Conservation (phyloP, 2,113 vertebrate genomes). For the Notothenia coriiceps region DNA sequence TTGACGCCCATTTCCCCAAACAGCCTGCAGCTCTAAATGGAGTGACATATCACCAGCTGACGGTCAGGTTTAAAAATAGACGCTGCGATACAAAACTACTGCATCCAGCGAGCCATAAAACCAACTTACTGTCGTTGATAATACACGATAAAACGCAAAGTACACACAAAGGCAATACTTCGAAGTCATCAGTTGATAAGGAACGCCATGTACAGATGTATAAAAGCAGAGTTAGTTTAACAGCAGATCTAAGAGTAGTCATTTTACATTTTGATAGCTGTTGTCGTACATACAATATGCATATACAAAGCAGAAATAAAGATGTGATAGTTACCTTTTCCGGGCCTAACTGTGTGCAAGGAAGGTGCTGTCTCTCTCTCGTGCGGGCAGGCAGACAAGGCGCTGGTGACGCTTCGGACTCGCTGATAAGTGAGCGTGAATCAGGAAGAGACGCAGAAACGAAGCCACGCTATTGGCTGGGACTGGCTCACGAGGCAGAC, state of each 20-base stretch:
- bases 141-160: background rate
- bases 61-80: conserved; percentile 78
- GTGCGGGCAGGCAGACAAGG: conserved; percentile 73
- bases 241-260: background rate
- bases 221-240: background rate
- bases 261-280: rapidly evolving
- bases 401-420: conserved; percentile 47
- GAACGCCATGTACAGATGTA: background rate
- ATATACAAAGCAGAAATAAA: background rate
- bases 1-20: conserved; percentile 62
- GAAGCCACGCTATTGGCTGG: conserved; percentile 71
- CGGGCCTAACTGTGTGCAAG: conserved; percentile 79
- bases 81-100: conserved; percentile 34
- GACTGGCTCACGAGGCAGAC: conserved; percentile 42
- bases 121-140: background rate
- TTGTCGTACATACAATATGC: rapidly evolving
- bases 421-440: conserved; percentile 57
- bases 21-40: conserved; percentile 72
- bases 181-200: conserved; percentile 13
- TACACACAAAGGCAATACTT: conserved; percentile 32
- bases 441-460: conserved; percentile 61
- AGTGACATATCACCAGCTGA: conserved; percentile 75
- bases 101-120: conserved; percentile 23
- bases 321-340: conserved; percentile 65
- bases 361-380: conserved; percentile 66